Evolutionary conservation across 2,888 invertebrate genomes (phyloP), one percentile per base, ranked within the genome.

Genomic region (Pyrocoelia pectoralis): DNA sequence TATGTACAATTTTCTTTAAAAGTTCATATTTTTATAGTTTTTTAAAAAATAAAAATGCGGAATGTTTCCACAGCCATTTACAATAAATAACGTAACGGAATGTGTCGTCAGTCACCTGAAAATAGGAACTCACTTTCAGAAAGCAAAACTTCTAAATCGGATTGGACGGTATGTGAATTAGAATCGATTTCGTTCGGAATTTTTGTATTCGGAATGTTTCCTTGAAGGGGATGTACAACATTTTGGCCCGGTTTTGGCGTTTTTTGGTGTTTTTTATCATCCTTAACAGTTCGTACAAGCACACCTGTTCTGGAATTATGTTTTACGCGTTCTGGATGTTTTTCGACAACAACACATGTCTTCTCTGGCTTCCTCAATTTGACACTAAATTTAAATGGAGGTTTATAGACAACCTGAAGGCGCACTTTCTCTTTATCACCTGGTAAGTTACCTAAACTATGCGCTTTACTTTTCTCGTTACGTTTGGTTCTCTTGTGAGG

Each of bases 381-480:
- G 56, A 94, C 86, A 78, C 92, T 93, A 80, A 94, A 93, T 75
- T 92, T 91, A 81, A 94, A 94, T 9, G 94, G 94, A 53, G 94
- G 93, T 77, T 93, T 93, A 79, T 93, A 94, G 18, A 94, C 91
- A 29, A 94, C 93, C 80, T 94, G 94, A 15, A 94, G 82, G 69
- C 92, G 87, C 9, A 93, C 88, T 77, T 91, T 91, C 62, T 86
- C 87, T 61, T 82, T 81, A 65, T 81, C 81, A 43, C 84, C 83
- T n/a, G 87, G 80, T 38, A 92, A 83, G 74, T 90, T 90, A 13
- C 89, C 90, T 65, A 89, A 87, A 73, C 91, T 92, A 66, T 77
- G 79, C 41, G 80, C 78, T 74, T 90, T 89, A 70, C 88, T 89
- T 73, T 87, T 87, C 68, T 80, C 81, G n/a, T 77, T 72, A 57